A percentile compares a stretch with the other conserved stretches of the same genome.
These are phyloP conservation scores for Tiaroga cobitis DNA, from an alignment of 2,797 vertebrate species.

Conservation along the genomic window DNA sequence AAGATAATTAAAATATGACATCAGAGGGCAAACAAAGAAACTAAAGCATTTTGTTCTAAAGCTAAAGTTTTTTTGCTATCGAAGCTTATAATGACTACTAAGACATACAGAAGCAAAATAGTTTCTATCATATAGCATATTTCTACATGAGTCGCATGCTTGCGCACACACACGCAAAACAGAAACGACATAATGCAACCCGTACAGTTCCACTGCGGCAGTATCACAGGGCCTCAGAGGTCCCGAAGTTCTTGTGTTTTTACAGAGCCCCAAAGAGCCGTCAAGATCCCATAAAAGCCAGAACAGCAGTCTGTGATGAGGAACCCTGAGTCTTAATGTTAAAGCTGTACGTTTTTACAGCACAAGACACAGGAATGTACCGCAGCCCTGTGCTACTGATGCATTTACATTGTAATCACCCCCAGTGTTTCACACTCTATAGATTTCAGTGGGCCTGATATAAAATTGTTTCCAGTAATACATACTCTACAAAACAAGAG, in stretches of 20 bases:
- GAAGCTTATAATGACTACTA: conserved; percentile 28
- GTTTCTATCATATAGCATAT: neutral
- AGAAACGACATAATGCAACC: conserved; percentile 7
- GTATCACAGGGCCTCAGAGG: neutral
- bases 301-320: conserved; percentile 33
- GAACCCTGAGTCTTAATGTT: conserved; percentile 26
- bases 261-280: conserved; percentile 50
- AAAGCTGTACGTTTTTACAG: conserved; percentile 42
- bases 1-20: conserved; percentile 62
- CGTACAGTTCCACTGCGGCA: neutral
- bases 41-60: conserved; percentile 69
- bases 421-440: conserved; percentile 26
- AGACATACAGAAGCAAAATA: conserved; percentile 25
- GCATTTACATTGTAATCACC: conserved; percentile 42
- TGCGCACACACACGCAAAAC: neutral
- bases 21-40: conserved; percentile 55
- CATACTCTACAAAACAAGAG: conserved; percentile 13
- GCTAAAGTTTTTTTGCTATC: no score
- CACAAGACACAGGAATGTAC: conserved; percentile 45
- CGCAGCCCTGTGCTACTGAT: neutral
- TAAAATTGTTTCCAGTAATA: conserved; percentile 36
- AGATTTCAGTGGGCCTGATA: conserved; percentile 21
- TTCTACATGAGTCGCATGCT: neutral
- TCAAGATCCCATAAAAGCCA: conserved; percentile 44
- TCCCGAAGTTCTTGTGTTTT: conserved; percentile 46